Percentiles rank a stretch among this genome's conserved stretches.
phyloP scores from a whole-genome alignment of 92 coral and sea anemone species.

The Palythoa heliodiscus region DNA sequence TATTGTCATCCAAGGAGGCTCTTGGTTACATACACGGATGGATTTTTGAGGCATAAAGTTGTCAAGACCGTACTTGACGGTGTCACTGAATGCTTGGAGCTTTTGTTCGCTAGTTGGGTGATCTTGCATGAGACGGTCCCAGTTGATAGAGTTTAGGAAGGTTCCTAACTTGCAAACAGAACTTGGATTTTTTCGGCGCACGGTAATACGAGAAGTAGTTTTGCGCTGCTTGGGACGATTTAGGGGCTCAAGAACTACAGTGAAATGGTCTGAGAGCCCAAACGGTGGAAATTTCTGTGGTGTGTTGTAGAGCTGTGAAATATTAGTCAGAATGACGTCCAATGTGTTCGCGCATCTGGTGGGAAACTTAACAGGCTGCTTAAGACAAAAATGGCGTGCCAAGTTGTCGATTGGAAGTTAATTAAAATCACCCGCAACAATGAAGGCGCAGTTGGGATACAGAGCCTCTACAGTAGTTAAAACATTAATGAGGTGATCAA shows the following conservation, averaged over 20 bases:
- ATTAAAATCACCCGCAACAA: conserved; percentile 28
- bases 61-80: conserved; percentile 13
- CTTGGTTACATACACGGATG: too few species aligned
- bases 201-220: conserved; percentile 16
- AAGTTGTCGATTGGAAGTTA: conserved; percentile 5
- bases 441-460: conserved; percentile 8
- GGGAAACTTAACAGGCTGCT: conserved; percentile 30
- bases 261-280: conserved; percentile 36
- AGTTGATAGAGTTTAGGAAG: conserved; percentile 18
- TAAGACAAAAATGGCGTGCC: background rate
- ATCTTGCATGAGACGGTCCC: conserved; percentile 21
- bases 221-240: background rate
- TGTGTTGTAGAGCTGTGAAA: background rate
- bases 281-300: conserved; percentile 27
- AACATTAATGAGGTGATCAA: too few species aligned
- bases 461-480: conserved; percentile 8
- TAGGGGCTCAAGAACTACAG: conserved; percentile 11
- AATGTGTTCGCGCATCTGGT: conserved; percentile 11
- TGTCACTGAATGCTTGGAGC: conserved; percentile 25
- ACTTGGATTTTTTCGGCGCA: conserved; percentile 24
- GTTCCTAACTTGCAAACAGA: conserved; percentile 7
- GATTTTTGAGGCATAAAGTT: too few species aligned
- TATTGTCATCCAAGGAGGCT: too few species aligned
- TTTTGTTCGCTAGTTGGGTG: conserved; percentile 12
- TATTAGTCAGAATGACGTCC: conserved; percentile 18